Evolutionary conservation across 92 coral and sea anemone genomes (phyloP).

Genomic region (Parazoanthus swiftii): DNA sequence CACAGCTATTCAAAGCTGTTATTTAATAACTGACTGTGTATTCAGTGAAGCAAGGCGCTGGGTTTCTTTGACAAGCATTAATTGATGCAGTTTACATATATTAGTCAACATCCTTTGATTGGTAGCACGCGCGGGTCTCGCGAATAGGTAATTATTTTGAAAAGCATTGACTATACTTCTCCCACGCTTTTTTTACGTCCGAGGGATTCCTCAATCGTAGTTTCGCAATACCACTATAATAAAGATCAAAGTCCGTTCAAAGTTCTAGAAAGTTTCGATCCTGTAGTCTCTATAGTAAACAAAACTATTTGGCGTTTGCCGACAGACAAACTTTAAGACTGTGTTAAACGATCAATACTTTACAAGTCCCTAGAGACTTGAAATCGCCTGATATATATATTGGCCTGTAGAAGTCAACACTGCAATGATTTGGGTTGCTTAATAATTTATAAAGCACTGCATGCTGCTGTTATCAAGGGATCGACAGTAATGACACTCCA

Average conservation of each 20-base stretch:
- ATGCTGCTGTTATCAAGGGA: not conserved
- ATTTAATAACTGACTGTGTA: slow-evolving; percentile 14
- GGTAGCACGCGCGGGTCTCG: slow-evolving; percentile 32
- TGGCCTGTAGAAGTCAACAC: not conserved
- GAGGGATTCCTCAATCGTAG: too few relatives aligned
- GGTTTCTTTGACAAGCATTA: not conserved
- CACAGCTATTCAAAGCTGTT: not conserved
- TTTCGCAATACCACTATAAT: not conserved
- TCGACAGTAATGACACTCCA: not conserved
- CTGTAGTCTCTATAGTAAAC: not conserved
- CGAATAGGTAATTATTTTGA: not conserved
- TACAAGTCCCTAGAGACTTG: not conserved
- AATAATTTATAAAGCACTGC: not conserved
- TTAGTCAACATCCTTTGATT: not conserved
- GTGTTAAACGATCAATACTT: not conserved
- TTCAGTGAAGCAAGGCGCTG: not conserved
- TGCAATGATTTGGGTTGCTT: too few relatives aligned
- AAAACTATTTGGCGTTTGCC: not conserved
- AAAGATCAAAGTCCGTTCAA: slow-evolving; percentile 5
- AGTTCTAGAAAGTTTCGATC: not conserved
- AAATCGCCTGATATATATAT: not conserved
- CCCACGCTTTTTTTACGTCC: slow-evolving; percentile 27
- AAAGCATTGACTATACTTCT: not conserved
- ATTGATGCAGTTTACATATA: not conserved
- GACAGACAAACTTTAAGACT: not conserved